Percentiles rank a stretch among this genome's conserved stretches.
These are phyloP conservation scores for Polyommatus icarus DNA, from an alignment of 2,888 invertebrate species.

Conservation along the genomic window DNA sequence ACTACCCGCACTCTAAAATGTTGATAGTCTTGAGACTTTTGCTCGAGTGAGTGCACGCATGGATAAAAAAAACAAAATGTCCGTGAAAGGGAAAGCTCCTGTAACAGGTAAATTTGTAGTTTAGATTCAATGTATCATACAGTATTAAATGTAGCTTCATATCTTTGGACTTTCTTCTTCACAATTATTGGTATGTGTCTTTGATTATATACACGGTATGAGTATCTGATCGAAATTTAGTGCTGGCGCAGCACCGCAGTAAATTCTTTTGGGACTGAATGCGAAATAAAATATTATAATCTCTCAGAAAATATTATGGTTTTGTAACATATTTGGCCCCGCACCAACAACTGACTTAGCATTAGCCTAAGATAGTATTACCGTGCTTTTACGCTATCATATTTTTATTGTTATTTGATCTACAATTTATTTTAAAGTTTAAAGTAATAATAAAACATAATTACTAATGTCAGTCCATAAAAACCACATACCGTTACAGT, in stretches of 20 bases:
- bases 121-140: neutral
- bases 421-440: neutral
- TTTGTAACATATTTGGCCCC: too few relatives aligned
- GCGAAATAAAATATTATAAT: too few relatives aligned
- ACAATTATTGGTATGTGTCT: too few relatives aligned
- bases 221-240: too few relatives aligned
- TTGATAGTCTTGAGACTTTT: neutral
- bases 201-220: too few relatives aligned
- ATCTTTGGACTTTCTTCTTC: neutral
- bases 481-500: too few relatives aligned
- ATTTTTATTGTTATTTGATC: neutral
- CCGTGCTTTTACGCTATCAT: too few relatives aligned
- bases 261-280: too few relatives aligned
- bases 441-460: neutral
- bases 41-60: constrained; percentile 14
- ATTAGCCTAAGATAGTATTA: too few relatives aligned
- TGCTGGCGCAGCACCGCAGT: too few relatives aligned
- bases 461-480: neutral
- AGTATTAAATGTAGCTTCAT: neutral
- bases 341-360: too few relatives aligned
- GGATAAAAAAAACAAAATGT: neutral
- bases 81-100: constrained; percentile 18
- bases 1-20: constrained; percentile 27
- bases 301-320: too few relatives aligned
- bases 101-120: constrained; percentile 24